Percentiles rank a stretch among this genome's conserved stretches.
These are phyloP conservation scores for Jaculus jaculus DNA, from an alignment of 2,113 vertebrate genomes.

Conservation along the genomic window DNA sequence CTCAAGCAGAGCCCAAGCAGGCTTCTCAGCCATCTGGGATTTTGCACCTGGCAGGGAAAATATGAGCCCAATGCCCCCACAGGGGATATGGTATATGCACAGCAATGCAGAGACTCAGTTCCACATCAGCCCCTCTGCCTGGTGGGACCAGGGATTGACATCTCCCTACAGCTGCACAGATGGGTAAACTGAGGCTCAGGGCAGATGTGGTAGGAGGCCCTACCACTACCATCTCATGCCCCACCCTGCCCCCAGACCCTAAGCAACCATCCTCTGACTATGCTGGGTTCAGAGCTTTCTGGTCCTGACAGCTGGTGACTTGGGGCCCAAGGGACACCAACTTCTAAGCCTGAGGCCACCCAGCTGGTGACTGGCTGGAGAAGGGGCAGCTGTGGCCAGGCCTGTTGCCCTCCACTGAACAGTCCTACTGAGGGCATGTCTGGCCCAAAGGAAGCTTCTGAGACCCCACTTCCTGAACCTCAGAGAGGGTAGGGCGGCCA, in stretches of 20 bases:
- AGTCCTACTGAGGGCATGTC: constrained; percentile 40
- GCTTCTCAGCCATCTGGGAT: neutral
- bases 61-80: neutral
- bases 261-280: constrained; percentile 81
- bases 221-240: neutral
- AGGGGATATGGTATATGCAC: neutral
- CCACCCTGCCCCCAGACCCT: neutral
- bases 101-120: neutral
- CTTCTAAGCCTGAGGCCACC: constrained; percentile 86
- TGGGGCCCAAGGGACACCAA: constrained; percentile 82
- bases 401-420: constrained; percentile 67
- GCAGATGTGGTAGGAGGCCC: neutral
- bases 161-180: neutral
- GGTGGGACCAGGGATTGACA: neutral
- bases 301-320: constrained; percentile 86
- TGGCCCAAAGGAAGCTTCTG: constrained; percentile 65
- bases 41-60: neutral
- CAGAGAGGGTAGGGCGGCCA: neutral
- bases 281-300: constrained; percentile 83
- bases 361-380: constrained; percentile 84
- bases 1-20: neutral
- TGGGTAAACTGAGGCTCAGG: neutral
- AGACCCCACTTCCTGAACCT: constrained; percentile 76
- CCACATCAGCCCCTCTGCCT: neutral
- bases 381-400: constrained; percentile 69